phyloP scores from a whole-genome alignment of 2,888 invertebrate species.

The Andrena minutula region DNA sequence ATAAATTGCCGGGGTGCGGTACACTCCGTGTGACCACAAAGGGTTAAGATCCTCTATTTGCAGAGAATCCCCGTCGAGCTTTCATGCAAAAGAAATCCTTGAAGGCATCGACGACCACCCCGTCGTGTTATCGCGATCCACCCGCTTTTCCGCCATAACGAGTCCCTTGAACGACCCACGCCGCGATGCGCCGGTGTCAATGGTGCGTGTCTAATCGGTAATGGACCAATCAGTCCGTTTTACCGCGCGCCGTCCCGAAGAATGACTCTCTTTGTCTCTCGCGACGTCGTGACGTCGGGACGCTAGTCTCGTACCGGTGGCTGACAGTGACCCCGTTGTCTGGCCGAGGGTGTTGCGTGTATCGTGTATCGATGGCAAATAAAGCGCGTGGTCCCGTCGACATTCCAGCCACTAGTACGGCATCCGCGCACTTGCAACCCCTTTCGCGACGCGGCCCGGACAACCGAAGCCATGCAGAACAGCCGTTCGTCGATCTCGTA shows the following conservation, averaged over 20 bases:
- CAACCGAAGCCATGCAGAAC: conserved; percentile 66
- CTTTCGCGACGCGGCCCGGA: conserved; percentile 39
- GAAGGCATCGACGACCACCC: background rate
- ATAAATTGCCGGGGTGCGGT: too few relatives aligned
- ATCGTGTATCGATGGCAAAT: conserved; percentile 49
- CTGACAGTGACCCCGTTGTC: conserved; percentile 74
- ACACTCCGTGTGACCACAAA: too few relatives aligned
- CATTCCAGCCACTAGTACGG: conserved; percentile 69
- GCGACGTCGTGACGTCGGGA: background rate
- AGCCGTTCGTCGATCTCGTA: conserved; percentile 44
- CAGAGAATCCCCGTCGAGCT: too few relatives aligned
- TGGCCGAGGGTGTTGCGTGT: conserved; percentile 47
- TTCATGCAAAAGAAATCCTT: too few relatives aligned
- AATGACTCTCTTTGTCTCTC: conserved; percentile 18
- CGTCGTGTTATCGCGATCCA: conserved; percentile 14
- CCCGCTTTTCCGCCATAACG: background rate
- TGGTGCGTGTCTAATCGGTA: conserved; percentile 31
- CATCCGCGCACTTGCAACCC: conserved; percentile 65
- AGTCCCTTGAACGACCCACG: background rate
- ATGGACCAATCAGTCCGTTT: conserved; percentile 42
- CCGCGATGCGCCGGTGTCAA: background rate
- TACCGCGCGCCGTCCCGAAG: conserved; percentile 34
- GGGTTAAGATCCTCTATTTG: too few relatives aligned
- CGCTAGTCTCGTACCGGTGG: background rate
- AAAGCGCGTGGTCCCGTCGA: conserved; percentile 49